Evolutionary conservation across 1,140 invertebrate genomes (phyloP), one percentile per base, ranked within the genome.

Genomic region (Drosophila jambulina): DNA sequence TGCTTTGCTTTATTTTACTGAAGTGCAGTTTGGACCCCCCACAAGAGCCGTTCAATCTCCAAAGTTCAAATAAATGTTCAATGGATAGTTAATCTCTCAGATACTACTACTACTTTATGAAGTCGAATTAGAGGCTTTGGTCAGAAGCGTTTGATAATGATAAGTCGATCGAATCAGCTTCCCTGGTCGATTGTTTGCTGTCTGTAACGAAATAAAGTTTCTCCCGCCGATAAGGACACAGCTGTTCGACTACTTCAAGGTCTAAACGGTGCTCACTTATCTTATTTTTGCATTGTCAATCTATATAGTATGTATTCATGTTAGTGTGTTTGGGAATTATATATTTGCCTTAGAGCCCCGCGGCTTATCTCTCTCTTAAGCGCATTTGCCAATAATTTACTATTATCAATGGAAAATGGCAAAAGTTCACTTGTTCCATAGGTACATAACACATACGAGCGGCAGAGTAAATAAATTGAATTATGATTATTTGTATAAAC

Each of bases 201-300:
- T 36, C 40, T 75, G 57, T 54, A 25, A 40, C 23, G 17, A 15
- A 78, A 71, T 71, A 61, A 48, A 56, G 57, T 59, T 71, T 49
- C 12, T 25, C 51, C 19, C 45, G 42, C 23, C 45, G 79, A 82
- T 82, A 77, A 69, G 48, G 60, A 63, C 74, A 70, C 84, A 87
- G 84, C 85, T 87, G 84, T 87, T 88, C 64, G 65, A 71, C 53
- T 69, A 75, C 80, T 90, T 88, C 78, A 88, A 88, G 85, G 85
- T 88, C 65, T 78, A 78, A 38, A 51, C 60, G 53, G 53, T 61
- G 38, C 46, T 51, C 25, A 71, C 72, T 88, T 87, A 84, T 88
- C 80, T 78, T 80, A 78, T 69, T 51, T 49, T 65, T 69, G 67
- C 76, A 80, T 63, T 74, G 46, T 48, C 75, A 27, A 19, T 69